Conservation (phyloP, 2,113 vertebrate genomes). For the Athene noctua region DNA sequence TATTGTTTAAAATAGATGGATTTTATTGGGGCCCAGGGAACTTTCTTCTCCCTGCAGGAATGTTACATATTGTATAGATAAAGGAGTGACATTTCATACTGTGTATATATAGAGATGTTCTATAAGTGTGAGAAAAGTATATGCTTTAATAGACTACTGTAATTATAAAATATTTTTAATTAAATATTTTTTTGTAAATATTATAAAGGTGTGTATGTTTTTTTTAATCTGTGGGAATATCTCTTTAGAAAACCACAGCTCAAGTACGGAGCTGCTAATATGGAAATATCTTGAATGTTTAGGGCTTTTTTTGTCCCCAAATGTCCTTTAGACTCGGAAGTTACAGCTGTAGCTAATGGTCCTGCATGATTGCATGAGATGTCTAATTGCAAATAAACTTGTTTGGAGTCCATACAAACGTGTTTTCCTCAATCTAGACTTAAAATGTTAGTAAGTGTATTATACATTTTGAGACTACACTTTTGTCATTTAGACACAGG, state of each 20-base stretch:
- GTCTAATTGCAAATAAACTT: constrained; percentile 78
- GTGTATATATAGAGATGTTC: constrained; percentile 97
- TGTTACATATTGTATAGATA: constrained; percentile 97
- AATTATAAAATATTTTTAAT: constrained; percentile 99
- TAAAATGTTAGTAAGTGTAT: constrained; percentile 72
- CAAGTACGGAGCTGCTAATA: constrained; percentile 58
- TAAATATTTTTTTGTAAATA: constrained; percentile 99
- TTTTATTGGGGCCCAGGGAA: constrained; percentile 87
- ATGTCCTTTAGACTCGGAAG: constrained; percentile 52
- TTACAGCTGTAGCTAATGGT: constrained; percentile 67
- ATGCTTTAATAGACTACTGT: constrained; percentile 99
- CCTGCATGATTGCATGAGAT: constrained; percentile 82
- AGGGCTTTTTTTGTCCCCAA: constrained; percentile 33
- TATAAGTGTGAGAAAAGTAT: constrained; percentile 98
- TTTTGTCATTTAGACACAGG: constrained; percentile 64
- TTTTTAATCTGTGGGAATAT: constrained; percentile 75
- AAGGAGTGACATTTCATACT: constrained; percentile 91
- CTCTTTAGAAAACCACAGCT: constrained; percentile 71
- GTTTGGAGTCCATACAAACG: constrained; percentile 71
- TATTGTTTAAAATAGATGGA: constrained; percentile 99
- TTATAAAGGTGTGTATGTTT: constrained; percentile 81
- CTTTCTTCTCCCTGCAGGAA: constrained; percentile 83
- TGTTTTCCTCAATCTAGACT: constrained; percentile 73
- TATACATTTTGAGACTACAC: constrained; percentile 61
- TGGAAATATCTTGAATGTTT: constrained; percentile 64